Evolutionary conservation across 2,888 invertebrate genomes (phyloP).

Genomic region (Fragum sueziense): DNA sequence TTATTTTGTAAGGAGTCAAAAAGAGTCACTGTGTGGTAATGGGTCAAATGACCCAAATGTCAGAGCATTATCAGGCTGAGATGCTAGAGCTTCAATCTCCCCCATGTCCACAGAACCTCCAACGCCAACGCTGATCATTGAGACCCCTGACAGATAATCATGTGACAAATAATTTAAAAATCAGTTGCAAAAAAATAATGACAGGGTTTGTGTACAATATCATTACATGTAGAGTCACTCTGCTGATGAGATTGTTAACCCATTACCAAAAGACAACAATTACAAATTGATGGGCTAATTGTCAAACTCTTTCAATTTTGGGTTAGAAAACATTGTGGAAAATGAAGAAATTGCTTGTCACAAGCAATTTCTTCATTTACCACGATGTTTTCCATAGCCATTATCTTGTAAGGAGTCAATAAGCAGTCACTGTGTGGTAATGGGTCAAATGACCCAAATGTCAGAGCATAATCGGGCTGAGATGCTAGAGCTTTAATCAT

Average conservation of each 20-base stretch:
- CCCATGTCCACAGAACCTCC: conserved; percentile 9
- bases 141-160: conserved; percentile 29
- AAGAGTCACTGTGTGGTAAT: too few relatives aligned
- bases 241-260: too few relatives aligned
- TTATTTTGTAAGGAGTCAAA: too few relatives aligned
- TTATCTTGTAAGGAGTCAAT: too few relatives aligned
- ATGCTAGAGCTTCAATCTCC: conserved; percentile 36
- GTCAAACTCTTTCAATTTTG: too few relatives aligned
- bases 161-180: too few relatives aligned
- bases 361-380: not conserved
- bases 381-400: too few relatives aligned
- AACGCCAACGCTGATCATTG: conserved; percentile 19
- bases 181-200: too few relatives aligned
- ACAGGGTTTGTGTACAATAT: too few relatives aligned
- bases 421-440: not conserved
- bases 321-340: not conserved
- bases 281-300: too few relatives aligned
- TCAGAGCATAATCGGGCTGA: not conserved
- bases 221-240: too few relatives aligned
- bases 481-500: conserved; percentile 30
- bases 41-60: conserved; percentile 6
- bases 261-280: too few relatives aligned
- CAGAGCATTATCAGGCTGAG: not conserved
- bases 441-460: conserved; percentile 8
- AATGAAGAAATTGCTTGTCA: not conserved